Conservation (phyloP, 2,888 invertebrate genomes). For the Hydroisotoma schaefferi region DNA sequence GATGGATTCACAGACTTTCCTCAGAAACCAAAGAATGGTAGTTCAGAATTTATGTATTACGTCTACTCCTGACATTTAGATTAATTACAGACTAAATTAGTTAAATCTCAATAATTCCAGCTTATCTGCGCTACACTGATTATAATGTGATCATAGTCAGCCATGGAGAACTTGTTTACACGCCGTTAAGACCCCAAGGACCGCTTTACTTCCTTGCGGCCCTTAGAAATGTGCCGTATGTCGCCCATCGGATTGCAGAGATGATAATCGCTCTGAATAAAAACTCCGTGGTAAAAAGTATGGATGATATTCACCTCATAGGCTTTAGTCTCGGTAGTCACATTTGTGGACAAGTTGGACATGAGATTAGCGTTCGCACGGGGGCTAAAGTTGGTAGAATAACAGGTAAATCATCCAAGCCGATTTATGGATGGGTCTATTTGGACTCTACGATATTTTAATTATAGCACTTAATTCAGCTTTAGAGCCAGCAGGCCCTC, state of each 20-base stretch:
- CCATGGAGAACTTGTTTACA: conserved; percentile 53
- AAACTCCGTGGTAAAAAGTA: conserved; percentile 19
- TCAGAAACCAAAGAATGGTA: conserved; percentile 35
- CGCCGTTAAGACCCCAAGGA: conserved; percentile 3
- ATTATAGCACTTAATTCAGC: conserved; percentile 36
- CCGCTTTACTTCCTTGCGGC: conserved; percentile 37
- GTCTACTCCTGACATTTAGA: not conserved
- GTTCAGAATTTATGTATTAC: not conserved
- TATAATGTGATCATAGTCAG: conserved; percentile 64
- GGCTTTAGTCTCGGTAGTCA: conserved; percentile 37
- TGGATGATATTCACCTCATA: conserved; percentile 27
- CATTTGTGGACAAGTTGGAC: conserved; percentile 27
- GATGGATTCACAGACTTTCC: conserved; percentile 26
- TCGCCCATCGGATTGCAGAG: conserved; percentile 25
- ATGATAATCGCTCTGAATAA: conserved; percentile 27
- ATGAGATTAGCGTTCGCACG: conserved; percentile 8
- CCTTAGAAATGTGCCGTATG: conserved; percentile 33
- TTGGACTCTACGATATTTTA: no score
- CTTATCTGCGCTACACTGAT: conserved; percentile 58
- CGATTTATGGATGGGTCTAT: not conserved
- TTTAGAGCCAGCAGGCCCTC: conserved; percentile 50
- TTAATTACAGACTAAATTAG: not conserved
- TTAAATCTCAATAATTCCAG: conserved; percentile 51
- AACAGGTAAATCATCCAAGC: conserved; percentile 17
- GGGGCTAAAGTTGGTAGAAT: conserved; percentile 19